Conservation (phyloP, 2,797 vertebrate genomes). For the Cygnus olor region DNA sequence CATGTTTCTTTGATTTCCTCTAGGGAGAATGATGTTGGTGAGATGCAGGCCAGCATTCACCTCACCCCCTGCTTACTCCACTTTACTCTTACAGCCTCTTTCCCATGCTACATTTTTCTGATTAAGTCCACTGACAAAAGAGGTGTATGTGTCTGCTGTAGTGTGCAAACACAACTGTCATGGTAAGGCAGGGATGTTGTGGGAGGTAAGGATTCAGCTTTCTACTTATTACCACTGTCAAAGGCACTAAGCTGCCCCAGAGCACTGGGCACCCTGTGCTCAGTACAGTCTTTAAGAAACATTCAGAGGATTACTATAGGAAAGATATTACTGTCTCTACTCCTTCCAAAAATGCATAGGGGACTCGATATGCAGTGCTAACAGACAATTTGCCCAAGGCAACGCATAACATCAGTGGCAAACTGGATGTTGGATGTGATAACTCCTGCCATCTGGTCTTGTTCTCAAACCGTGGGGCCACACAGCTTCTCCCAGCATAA, state of each 20-base stretch:
- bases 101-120: neutral
- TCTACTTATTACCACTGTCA: neutral
- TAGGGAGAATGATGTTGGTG: constrained; percentile 20
- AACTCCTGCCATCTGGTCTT: neutral
- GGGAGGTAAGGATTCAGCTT: neutral
- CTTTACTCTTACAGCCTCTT: neutral
- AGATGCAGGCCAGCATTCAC: constrained; percentile 10
- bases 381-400: neutral
- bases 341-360: neutral
- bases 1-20: constrained; percentile 53
- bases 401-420: neutral
- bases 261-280: neutral
- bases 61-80: neutral
- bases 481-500: neutral
- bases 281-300: neutral
- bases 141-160: neutral
- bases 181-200: neutral
- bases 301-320: neutral
- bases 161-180: neutral
- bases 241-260: neutral
- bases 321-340: neutral
- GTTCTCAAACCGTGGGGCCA: neutral
- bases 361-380: neutral
- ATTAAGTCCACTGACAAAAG: neutral
- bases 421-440: neutral